Evolutionary conservation across 2,888 invertebrate genomes (phyloP), one percentile per base, ranked within the genome.

Genomic region (Odiellus spinosus): DNA sequence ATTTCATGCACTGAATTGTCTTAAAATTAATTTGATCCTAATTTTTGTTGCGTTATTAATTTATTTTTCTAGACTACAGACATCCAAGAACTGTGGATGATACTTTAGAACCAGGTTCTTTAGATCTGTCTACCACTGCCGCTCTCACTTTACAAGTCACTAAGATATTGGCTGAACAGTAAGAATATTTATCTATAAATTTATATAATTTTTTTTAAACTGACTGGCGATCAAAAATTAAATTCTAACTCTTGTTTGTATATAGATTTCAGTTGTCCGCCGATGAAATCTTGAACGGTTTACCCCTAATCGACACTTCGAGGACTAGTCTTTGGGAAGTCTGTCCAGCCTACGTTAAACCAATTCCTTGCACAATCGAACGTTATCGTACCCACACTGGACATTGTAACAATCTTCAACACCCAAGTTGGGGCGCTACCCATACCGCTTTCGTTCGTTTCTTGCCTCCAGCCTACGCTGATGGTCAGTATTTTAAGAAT

Each of bases 381-480:
- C 52, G 60, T 14, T 86, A 78, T 62, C 68, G 86, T 15, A 71
- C 71, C 1, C 70, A 74, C 34, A 77, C 82, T 56, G 87, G 86
- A 0, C 73, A 74, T 3, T 87, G 87, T 63, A 87, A 87, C 61
- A 82, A 80, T 62, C 62, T 77, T 48, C 57, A 68, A 8, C 67
- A 80, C 54, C 76, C 78, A 0, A 65, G 67, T 2, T 80, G 74
- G 71, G 87, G 87, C 0, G 76, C 77, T 0, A 73, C 81, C 0
- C 76, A 77, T 61, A 75, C 73, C n/a, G 79, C 82, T 0, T 86
- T 80, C 57, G 71, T 80, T 46, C 73, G 83, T 59, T 72, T 75
- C n/a, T 61, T 86, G 5, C 74, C 77, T 0, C 75, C 85, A 1
- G 76, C 76, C 59, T 87, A 86, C 62, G 76, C 73, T 10, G 83